These are phyloP conservation scores for Diadumene lineata DNA, from an alignment of 92 coral and sea anemone genomes.

Conservation along the genomic window DNA sequence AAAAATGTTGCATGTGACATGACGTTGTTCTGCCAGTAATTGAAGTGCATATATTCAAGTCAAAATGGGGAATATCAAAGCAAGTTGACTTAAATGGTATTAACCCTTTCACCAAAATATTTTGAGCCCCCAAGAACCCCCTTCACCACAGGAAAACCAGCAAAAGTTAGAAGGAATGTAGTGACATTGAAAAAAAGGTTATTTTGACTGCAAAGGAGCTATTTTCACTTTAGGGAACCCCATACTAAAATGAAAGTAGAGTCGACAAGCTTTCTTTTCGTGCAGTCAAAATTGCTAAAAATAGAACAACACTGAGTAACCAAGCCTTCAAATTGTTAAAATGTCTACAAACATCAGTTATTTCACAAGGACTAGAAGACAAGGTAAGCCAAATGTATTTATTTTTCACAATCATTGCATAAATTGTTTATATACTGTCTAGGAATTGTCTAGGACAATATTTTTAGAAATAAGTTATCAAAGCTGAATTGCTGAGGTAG, in stretches of 20 bases:
- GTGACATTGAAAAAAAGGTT: slow-evolving; percentile 7
- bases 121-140: slow-evolving; percentile 29
- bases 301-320: slow-evolving; percentile 14
- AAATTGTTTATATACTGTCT: neutral
- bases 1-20: too few species aligned
- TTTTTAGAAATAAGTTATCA: neutral
- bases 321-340: slow-evolving; percentile 7
- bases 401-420: neutral
- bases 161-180: slow-evolving; percentile 25
- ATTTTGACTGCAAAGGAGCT: slow-evolving; percentile 42
- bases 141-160: slow-evolving; percentile 44
- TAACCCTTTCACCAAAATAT: slow-evolving; percentile 52
- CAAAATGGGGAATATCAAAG: too few species aligned
- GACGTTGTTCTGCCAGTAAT: too few species aligned
- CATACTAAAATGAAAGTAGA: slow-evolving; percentile 37
- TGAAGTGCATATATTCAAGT: too few species aligned
- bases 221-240: slow-evolving; percentile 48
- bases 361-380: neutral
- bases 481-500: neutral
- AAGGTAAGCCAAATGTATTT: slow-evolving; percentile 6
- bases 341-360: neutral
- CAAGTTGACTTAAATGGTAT: too few species aligned
- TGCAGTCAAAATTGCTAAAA: too few species aligned
- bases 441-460: neutral
- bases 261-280: too few species aligned